Conservation (phyloP, 35 echinoderm and acorn worm genomes). For the Stichopus chloronotus region DNA sequence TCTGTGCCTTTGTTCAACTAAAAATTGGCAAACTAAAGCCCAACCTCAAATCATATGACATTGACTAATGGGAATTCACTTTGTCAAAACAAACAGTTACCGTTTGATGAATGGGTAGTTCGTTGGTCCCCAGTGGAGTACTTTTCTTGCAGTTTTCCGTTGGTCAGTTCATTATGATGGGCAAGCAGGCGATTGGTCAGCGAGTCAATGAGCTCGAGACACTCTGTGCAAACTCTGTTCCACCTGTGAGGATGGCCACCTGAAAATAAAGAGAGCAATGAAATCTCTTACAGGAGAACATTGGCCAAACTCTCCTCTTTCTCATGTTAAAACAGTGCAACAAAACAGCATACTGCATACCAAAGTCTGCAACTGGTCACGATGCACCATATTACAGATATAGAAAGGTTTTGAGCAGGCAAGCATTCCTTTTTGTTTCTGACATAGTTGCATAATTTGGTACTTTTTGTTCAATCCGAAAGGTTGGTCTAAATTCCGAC, state of each 20-base stretch:
- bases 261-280: slow-evolving; percentile 24
- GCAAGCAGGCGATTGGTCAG: slow-evolving; percentile 70
- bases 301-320: not conserved
- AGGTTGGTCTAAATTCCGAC: too few relatives aligned
- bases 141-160: slow-evolving; percentile 55
- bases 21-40: too few relatives aligned
- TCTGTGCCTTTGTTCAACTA: too few relatives aligned
- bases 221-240: slow-evolving; percentile 69
- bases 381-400: too few relatives aligned
- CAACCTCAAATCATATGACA: too few relatives aligned
- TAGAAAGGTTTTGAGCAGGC: too few relatives aligned
- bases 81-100: not conserved
- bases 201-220: slow-evolving; percentile 71
- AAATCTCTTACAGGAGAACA: not conserved
- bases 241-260: slow-evolving; percentile 92
- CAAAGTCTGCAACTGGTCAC: not conserved
- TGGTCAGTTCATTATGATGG: slow-evolving; percentile 70
- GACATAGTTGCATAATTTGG: too few relatives aligned
- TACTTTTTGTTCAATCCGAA: too few relatives aligned
- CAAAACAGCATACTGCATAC: not conserved
- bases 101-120: slow-evolving; percentile 23
- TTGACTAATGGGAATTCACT: too few relatives aligned
- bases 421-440: too few relatives aligned
- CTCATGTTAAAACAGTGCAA: not conserved
- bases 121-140: not conserved